phyloP scores from a whole-genome alignment of 2,888 invertebrate species.

The Lithosia quadra region DNA sequence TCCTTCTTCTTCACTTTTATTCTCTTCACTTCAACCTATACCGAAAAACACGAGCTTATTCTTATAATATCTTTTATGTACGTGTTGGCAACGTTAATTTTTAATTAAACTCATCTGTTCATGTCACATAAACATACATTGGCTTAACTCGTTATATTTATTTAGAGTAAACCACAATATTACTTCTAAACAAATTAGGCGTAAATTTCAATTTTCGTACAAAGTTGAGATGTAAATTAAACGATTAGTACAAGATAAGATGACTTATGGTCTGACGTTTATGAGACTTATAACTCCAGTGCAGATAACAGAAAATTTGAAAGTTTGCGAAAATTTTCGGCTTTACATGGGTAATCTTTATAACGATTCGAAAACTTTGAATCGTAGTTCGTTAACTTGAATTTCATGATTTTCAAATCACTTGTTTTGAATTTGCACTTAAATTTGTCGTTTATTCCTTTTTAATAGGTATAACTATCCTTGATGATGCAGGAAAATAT shows the following conservation, averaged over 20 bases:
- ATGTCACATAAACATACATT: background rate
- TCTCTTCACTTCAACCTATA: too few relatives aligned
- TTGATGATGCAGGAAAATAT: too few relatives aligned
- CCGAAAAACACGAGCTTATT: background rate
- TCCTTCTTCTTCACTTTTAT: too few relatives aligned
- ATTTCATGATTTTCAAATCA: background rate
- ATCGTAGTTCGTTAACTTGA: background rate
- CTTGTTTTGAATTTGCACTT: background rate
- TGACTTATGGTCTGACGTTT: slow-evolving; percentile 45
- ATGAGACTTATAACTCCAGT: slow-evolving; percentile 46
- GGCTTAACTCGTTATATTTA: background rate
- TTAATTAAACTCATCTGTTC: background rate
- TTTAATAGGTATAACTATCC: background rate
- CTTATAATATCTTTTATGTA: too few relatives aligned
- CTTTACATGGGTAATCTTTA: background rate
- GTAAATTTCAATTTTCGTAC: slow-evolving; percentile 17
- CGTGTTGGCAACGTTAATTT: too few relatives aligned
- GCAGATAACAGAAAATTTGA: slow-evolving; percentile 38
- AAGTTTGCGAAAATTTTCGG: slow-evolving; percentile 24
- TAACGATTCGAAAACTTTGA: background rate
- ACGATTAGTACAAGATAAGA: slow-evolving; percentile 36
- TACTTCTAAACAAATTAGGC: slow-evolving; percentile 4
- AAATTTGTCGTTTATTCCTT: background rate
- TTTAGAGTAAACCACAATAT: slow-evolving; percentile 1
- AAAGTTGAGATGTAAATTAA: slow-evolving; percentile 52